Conservation (phyloP, 2,888 invertebrate species). For the Craniophora ligustri region DNA sequence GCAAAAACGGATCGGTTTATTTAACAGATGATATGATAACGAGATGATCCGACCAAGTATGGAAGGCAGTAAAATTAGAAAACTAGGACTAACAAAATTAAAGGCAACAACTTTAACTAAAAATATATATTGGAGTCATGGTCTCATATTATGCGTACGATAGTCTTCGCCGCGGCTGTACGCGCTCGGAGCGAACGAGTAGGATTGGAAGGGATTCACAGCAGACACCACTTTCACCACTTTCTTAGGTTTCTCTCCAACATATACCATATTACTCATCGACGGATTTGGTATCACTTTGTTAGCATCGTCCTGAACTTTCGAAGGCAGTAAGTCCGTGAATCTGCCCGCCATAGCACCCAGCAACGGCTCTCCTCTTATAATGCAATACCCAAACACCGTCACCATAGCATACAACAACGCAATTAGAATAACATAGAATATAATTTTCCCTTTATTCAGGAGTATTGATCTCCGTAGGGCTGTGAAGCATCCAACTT, state of each 20-base stretch:
- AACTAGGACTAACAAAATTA: neutral
- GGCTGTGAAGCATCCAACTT: constrained; percentile 71
- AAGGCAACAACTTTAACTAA: constrained; percentile 13
- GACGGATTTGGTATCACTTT: constrained; percentile 56
- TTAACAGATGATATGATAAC: no score
- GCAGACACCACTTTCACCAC: constrained; percentile 78
- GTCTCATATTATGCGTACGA: constrained; percentile 44
- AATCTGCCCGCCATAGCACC: constrained; percentile 60
- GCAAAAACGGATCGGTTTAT: no score
- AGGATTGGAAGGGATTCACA: constrained; percentile 73
- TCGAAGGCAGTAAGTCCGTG: constrained; percentile 51
- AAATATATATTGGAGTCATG: constrained; percentile 41
- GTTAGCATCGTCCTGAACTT: constrained; percentile 42
- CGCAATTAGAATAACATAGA: constrained; percentile 63
- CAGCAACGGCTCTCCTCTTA: constrained; percentile 73
- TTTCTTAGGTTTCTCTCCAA: constrained; percentile 75
- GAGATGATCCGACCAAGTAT: no score
- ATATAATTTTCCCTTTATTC: constrained; percentile 70
- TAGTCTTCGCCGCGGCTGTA: constrained; percentile 42
- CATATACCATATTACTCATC: constrained; percentile 70
- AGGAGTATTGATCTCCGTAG: constrained; percentile 64
- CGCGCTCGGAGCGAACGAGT: constrained; percentile 67
- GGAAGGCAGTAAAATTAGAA: no score
- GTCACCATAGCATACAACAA: constrained; percentile 64
- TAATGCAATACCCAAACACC: constrained; percentile 75